These are phyloP conservation scores for Troides aeacus DNA, from an alignment of 2,888 invertebrate species.

Conservation along the genomic window DNA sequence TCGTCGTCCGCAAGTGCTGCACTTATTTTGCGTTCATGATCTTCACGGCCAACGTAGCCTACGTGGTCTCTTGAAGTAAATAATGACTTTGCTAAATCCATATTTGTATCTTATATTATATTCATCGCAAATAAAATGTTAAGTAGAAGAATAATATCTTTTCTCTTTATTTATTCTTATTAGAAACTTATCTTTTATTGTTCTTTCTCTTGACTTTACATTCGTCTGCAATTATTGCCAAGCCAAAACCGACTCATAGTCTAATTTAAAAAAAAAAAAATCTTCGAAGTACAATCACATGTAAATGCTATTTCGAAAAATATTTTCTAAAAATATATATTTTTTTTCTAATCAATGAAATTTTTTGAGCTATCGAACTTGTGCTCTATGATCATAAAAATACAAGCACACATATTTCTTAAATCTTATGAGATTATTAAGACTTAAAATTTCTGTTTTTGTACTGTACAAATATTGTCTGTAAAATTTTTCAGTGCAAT, in stretches of 20 bases:
- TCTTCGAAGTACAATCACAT: too few species aligned
- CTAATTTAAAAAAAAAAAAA: too few species aligned
- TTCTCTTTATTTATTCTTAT: background rate
- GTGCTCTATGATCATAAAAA: too few species aligned
- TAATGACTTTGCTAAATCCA: conserved; percentile 96
- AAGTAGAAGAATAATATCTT: background rate
- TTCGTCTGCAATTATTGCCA: background rate
- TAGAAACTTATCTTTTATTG: background rate
- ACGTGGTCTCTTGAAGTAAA: conserved; percentile 92
- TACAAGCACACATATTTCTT: too few species aligned
- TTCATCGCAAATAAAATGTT: background rate
- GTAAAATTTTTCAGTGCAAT: too few species aligned
- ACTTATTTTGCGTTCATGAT: conserved; percentile 90
- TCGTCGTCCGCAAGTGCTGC: conserved; percentile 90
- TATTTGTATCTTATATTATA: conserved; percentile 52
- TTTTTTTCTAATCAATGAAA: too few species aligned
- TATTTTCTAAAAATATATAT: too few species aligned
- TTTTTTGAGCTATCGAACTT: too few species aligned
- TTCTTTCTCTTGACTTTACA: background rate
- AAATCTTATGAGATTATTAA: too few species aligned
- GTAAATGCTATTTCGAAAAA: too few species aligned
- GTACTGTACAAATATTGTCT: too few species aligned
- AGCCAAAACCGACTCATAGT: background rate
- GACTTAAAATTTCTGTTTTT: too few species aligned
- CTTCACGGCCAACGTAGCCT: conserved; percentile 93